Conservation (phyloP, 2,113 vertebrate genomes). For the Enhydra lutris region DNA sequence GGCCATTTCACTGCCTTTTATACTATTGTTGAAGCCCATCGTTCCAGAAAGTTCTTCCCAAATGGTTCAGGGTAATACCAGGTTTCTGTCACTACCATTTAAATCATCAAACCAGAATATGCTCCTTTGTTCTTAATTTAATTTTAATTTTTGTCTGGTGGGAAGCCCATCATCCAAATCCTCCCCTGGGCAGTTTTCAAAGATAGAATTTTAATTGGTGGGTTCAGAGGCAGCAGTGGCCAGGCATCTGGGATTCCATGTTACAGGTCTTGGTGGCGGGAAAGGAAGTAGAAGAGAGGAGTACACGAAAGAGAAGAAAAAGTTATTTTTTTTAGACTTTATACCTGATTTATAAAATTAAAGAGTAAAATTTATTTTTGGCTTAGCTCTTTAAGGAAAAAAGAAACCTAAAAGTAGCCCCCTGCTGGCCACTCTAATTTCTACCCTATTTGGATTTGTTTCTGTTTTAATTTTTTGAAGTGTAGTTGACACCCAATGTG, state of each 20-base stretch:
- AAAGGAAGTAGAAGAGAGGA: background rate
- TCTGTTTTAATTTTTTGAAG: background rate
- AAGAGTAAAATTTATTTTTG: background rate
- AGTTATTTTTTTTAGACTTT: background rate
- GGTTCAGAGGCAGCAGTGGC: background rate
- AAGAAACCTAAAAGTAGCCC: background rate
- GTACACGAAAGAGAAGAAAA: background rate
- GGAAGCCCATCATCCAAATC: background rate
- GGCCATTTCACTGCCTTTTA: background rate
- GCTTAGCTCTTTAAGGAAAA: background rate
- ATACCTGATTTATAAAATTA: background rate
- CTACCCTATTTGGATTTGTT: background rate
- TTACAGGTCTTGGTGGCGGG: background rate
- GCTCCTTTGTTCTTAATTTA: background rate
- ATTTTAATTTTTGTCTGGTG: background rate
- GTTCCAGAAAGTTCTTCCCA: background rate
- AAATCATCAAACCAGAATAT: background rate
- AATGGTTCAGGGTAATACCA: background rate
- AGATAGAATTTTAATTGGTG: background rate
- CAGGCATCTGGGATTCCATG: no score
- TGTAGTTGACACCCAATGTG: background rate
- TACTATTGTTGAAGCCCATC: background rate
- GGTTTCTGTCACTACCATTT: background rate
- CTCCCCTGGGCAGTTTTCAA: background rate
- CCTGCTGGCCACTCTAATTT: constrained; percentile 47